These are phyloP conservation scores for Rhinoraja longicauda DNA, from an alignment of 2,797 vertebrate species.

Conservation along the genomic window DNA sequence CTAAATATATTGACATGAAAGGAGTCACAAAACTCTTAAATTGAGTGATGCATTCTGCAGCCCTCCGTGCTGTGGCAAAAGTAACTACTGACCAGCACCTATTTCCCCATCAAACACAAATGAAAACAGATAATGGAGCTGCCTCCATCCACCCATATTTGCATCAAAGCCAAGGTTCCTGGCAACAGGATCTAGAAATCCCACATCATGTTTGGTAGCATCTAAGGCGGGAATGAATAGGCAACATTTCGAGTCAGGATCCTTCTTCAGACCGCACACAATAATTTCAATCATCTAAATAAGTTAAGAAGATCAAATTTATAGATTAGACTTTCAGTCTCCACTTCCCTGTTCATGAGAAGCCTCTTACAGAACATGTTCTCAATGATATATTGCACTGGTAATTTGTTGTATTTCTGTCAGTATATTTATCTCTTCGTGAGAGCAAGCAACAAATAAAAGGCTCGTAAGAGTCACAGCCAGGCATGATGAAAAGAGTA, in stretches of 20 bases:
- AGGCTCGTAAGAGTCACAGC: not conserved
- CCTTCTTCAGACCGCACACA: no score
- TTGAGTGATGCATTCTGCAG: constrained; percentile 10
- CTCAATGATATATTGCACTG: not conserved
- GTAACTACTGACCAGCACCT: not conserved
- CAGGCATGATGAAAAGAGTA: not conserved
- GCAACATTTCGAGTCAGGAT: no score
- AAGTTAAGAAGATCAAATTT: not conserved
- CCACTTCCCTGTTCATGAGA: not conserved
- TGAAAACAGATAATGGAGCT: not conserved
- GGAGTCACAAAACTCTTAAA: not conserved
- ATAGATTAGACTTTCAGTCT: no score
- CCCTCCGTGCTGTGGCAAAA: not conserved
- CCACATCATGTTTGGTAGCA: not conserved
- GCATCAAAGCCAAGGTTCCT: not conserved
- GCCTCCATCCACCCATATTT: not conserved
- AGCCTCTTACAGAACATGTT: not conserved
- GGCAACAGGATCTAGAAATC: not conserved
- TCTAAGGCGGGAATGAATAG: no score
- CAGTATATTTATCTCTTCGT: not conserved
- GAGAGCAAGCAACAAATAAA: not conserved
- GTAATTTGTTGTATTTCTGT: not conserved
- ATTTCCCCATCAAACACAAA: not conserved
- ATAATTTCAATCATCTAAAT: not conserved
- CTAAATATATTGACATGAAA: not conserved